Conservation (phyloP, 2,797 vertebrate genomes). For the Periophthalmus magnuspinnatus region DNA sequence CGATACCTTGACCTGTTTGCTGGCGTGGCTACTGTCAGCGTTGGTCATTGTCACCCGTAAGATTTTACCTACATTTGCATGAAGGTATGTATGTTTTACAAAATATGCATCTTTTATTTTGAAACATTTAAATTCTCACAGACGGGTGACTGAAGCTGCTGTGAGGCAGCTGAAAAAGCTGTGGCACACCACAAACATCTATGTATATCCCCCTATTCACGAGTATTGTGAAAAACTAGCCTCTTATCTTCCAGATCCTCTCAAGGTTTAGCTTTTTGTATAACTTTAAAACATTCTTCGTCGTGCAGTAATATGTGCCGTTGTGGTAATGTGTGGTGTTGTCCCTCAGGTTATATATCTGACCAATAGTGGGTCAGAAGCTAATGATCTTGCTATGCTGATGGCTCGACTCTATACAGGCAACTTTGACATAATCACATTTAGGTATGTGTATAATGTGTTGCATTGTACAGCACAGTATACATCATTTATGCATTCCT, state of each 20-base stretch:
- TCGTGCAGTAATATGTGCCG: background rate
- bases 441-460: slow-evolving; percentile 77
- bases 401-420: slow-evolving; percentile 88
- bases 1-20: slow-evolving; percentile 93
- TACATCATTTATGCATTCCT: background rate
- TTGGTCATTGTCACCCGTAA: slow-evolving; percentile 97
- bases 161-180: slow-evolving; percentile 84
- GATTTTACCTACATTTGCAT: slow-evolving; percentile 35
- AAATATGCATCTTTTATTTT: background rate
- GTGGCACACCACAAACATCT: slow-evolving; percentile 88
- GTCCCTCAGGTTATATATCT: slow-evolving; percentile 85
- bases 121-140: slow-evolving; percentile 45
- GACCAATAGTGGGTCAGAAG: slow-evolving; percentile 93
- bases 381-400: slow-evolving; percentile 91
- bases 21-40: slow-evolving; percentile 89
- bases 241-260: slow-evolving; percentile 85
- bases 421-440: slow-evolving; percentile 85
- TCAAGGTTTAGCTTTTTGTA: slow-evolving; percentile 79
- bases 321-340: slow-evolving; percentile 11
- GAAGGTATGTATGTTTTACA: background rate
- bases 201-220: slow-evolving; percentile 81
- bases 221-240: slow-evolving; percentile 89
- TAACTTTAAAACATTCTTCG: background rate
- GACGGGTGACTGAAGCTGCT: slow-evolving; percentile 84
- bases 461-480: background rate